These are phyloP conservation scores for Malurus cyaneus DNA, from an alignment of 2,113 vertebrate species.

Conservation along the genomic window DNA sequence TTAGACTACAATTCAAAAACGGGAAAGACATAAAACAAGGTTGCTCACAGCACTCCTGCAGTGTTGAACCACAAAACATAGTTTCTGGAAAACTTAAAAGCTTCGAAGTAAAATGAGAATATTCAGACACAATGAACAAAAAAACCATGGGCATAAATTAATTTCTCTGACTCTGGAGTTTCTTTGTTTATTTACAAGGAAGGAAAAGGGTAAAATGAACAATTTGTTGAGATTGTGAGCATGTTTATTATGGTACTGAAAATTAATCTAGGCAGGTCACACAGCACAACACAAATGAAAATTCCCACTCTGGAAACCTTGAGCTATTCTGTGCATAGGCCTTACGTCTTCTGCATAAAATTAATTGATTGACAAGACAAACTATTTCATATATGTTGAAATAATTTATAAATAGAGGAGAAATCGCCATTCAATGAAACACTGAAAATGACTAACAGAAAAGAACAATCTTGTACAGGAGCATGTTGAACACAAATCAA, in stretches of 20 bases:
- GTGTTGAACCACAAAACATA: not conserved
- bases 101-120: not conserved
- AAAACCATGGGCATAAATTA: not conserved
- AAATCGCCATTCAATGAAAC: not conserved
- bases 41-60: not conserved
- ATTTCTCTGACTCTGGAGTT: not conserved
- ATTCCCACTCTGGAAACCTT: not conserved
- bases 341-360: not conserved
- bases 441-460: not conserved
- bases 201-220: not conserved
- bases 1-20: not conserved
- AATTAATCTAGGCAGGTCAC: not conserved
- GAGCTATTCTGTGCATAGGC: not conserved
- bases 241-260: not conserved
- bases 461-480: not conserved
- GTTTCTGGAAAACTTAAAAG: not conserved
- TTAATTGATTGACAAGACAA: not conserved
- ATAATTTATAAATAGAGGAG: not conserved
- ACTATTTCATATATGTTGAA: not conserved
- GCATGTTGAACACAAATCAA: not conserved
- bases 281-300: not conserved
- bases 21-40: constrained; percentile 2
- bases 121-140: not conserved
- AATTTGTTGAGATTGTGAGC: not conserved
- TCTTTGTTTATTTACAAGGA: not conserved